These are phyloP conservation scores for Minunthozetes semirufus DNA, from an alignment of 2,888 invertebrate species.

Conservation along the genomic window DNA sequence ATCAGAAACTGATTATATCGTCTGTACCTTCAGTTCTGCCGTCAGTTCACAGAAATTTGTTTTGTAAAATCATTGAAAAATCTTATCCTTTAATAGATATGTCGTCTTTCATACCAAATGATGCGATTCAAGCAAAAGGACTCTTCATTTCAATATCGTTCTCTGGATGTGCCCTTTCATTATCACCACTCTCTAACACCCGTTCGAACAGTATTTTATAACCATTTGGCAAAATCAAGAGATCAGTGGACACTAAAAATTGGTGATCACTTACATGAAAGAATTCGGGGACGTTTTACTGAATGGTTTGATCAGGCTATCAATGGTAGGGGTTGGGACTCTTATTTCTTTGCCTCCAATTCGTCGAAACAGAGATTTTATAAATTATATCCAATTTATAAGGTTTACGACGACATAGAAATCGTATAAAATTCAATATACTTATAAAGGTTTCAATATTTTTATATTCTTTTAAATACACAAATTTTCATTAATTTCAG, in stretches of 20 bases:
- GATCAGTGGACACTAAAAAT: slow-evolving; percentile 14
- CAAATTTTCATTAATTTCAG: too few species aligned
- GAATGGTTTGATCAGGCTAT: slow-evolving; percentile 25
- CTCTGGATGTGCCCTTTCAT: slow-evolving; percentile 14
- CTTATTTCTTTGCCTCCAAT: slow-evolving; percentile 13
- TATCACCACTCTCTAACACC: slow-evolving; percentile 23
- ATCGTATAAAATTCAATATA: too few species aligned
- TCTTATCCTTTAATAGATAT: background rate
- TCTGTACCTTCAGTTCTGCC: slow-evolving; percentile 21
- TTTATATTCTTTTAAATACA: too few species aligned
- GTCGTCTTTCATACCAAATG: slow-evolving; percentile 13
- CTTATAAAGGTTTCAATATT: too few species aligned
- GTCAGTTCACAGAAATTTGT: background rate
- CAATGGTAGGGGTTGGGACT: slow-evolving; percentile 28
- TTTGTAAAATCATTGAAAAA: background rate
- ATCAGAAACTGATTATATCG: slow-evolving; percentile 9
- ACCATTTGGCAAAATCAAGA: background rate
- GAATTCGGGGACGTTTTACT: background rate
- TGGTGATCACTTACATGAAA: slow-evolving; percentile 15
- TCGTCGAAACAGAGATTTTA: background rate
- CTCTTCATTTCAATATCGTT: background rate
- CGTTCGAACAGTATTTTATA: background rate
- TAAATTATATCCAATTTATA: slow-evolving; percentile 23
- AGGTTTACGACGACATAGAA: slow-evolving; percentile 1
- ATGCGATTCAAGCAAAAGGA: slow-evolving; percentile 5